phyloP scores from a whole-genome alignment of 2,113 vertebrate species.

The Lota lota region DNA sequence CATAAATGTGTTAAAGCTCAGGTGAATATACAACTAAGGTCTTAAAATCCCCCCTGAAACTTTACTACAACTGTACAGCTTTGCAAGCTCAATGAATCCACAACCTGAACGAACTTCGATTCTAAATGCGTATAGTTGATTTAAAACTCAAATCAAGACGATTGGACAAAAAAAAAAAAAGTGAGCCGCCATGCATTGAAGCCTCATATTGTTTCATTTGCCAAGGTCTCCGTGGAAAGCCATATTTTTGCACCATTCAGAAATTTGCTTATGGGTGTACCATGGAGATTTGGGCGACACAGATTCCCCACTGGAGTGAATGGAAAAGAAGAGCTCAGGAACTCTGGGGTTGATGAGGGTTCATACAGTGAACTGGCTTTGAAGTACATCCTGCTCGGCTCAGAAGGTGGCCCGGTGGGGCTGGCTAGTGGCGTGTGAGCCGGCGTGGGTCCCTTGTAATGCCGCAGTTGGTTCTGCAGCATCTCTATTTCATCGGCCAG shows the following conservation, averaged over 20 bases:
- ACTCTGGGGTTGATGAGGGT: constrained; percentile 71
- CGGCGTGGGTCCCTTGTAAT: constrained; percentile 66
- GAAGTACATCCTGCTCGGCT: constrained; percentile 89
- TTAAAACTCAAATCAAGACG: not conserved
- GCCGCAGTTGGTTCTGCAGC: constrained; percentile 80
- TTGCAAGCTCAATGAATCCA: constrained; percentile 1
- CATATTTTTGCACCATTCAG: constrained; percentile 93
- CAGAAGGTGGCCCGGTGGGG: constrained; percentile 49
- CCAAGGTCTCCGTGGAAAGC: constrained; percentile 94
- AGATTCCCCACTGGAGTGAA: constrained; percentile 92
- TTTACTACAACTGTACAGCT: not conserved
- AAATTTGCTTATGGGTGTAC: constrained; percentile 94
- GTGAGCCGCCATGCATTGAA: not conserved
- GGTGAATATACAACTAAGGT: too few relatives aligned
- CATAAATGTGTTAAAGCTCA: too few relatives aligned
- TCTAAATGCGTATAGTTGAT: not conserved
- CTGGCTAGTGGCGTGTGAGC: constrained; percentile 50
- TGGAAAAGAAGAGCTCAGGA: constrained; percentile 91
- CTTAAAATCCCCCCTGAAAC: too few relatives aligned
- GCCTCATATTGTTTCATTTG: constrained; percentile 78
- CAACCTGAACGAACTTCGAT: not conserved
- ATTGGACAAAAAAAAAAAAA: constrained; percentile 14
- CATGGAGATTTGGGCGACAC: constrained; percentile 84
- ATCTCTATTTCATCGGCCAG: constrained; percentile 88
- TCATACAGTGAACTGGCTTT: constrained; percentile 61